phyloP scores from a whole-genome alignment of 2,113 vertebrate genomes.

The Polypterus bichir region DNA sequence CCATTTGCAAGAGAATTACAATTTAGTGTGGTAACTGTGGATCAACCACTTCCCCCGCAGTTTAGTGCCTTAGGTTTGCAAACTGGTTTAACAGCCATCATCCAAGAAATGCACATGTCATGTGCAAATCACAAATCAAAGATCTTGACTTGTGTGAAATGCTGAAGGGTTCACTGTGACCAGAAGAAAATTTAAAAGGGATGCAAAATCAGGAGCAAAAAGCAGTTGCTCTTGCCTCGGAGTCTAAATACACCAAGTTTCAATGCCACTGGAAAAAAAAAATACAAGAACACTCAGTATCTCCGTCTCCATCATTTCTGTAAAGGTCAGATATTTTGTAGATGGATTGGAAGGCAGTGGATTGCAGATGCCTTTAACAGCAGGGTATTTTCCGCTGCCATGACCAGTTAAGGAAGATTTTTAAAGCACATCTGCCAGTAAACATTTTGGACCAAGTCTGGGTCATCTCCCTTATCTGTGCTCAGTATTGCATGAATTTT shows the following conservation, averaged over 20 bases:
- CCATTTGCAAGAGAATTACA: constrained; percentile 53
- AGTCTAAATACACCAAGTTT: constrained; percentile 76
- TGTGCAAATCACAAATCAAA: constrained; percentile 87
- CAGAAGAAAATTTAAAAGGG: constrained; percentile 80
- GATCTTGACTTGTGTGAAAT: constrained; percentile 77
- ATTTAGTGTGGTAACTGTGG: constrained; percentile 36
- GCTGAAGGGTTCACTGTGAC: constrained; percentile 76
- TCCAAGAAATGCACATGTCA: constrained; percentile 78
- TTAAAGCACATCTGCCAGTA: constrained; percentile 92
- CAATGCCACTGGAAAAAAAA: constrained; percentile 63
- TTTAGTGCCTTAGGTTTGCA: constrained; percentile 60
- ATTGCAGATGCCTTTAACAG: constrained; percentile 91
- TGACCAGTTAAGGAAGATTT: constrained; percentile 90
- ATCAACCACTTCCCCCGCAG: constrained; percentile 46
- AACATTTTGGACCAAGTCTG: constrained; percentile 91
- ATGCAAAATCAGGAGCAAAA: constrained; percentile 81
- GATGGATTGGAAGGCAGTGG: constrained; percentile 72
- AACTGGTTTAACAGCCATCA: constrained; percentile 71
- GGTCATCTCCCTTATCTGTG: constrained; percentile 80
- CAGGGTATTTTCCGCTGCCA: constrained; percentile 94
- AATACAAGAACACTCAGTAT: constrained; percentile 32
- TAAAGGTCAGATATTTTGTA: constrained; percentile 94
- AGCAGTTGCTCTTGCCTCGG: constrained; percentile 73
- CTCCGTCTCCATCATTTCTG: constrained; percentile 85
- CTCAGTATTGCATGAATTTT: constrained; percentile 65